Evolutionary conservation across 2,888 invertebrate species (phyloP).

Genomic region (Tribolium freemani): DNA sequence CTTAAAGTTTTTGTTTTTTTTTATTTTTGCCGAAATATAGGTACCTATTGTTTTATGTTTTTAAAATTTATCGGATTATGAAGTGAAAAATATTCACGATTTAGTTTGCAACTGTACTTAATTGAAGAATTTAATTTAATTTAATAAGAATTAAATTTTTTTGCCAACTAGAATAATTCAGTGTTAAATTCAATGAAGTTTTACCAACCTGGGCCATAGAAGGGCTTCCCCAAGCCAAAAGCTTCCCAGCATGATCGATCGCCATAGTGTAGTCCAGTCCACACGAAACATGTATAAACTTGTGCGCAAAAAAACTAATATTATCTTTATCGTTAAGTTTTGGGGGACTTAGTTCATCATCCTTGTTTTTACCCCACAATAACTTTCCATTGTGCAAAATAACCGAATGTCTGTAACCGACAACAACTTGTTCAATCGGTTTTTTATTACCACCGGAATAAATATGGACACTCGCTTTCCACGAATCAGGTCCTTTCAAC

Average conservation of each 20-base stretch:
- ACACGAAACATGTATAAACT: conserved; percentile 72
- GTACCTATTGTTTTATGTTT: too few relatives aligned
- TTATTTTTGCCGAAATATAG: too few relatives aligned
- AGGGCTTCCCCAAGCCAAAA: conserved; percentile 84
- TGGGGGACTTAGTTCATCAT: conserved; percentile 89
- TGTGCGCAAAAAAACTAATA: conserved; percentile 58
- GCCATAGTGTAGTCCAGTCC: conserved; percentile 86
- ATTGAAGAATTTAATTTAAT: too few relatives aligned
- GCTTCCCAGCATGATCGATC: conserved; percentile 75
- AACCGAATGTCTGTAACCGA: conserved; percentile 86
- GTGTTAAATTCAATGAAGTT: neutral
- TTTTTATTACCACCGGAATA: conserved; percentile 57
- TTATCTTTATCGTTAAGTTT: conserved; percentile 66
- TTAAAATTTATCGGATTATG: too few relatives aligned
- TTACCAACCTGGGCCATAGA: conserved; percentile 74
- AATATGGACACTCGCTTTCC: conserved; percentile 64
- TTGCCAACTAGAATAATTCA: too few relatives aligned
- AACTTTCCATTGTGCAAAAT: conserved; percentile 64
- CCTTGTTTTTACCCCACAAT: conserved; percentile 89
- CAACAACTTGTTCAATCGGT: conserved; percentile 66
- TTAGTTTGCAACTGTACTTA: too few relatives aligned
- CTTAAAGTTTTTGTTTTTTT: too few relatives aligned
- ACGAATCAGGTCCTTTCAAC: conserved; percentile 56
- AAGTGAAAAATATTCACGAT: too few relatives aligned
- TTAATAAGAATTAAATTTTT: too few relatives aligned